Evolutionary conservation across 2,888 invertebrate genomes (phyloP).

Genomic region (Euproctis similis): DNA sequence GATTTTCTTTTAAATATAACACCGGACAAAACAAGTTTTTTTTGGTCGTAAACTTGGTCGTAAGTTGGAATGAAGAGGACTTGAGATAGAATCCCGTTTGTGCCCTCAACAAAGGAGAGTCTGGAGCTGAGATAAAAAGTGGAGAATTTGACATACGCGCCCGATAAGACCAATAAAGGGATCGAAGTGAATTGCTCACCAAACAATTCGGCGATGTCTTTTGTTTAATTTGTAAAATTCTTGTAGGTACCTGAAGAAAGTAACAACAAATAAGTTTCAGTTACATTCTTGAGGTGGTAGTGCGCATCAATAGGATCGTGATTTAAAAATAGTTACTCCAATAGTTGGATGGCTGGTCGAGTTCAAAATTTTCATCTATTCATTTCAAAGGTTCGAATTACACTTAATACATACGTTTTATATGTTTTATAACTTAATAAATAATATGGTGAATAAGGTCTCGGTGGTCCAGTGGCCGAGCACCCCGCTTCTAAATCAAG

Average conservation of each 20-base stretch:
- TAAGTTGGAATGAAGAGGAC: constrained; percentile 21
- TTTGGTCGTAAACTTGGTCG: constrained; percentile 11
- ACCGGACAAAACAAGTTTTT: constrained; percentile 14
- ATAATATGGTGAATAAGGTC: too few species aligned
- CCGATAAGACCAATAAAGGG: constrained; percentile 62
- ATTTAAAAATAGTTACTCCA: too few species aligned
- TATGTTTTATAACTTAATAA: too few species aligned
- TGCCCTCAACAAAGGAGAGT: constrained; percentile 18
- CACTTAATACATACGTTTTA: too few species aligned
- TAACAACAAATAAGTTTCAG: constrained; percentile 46
- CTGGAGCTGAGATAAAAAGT: constrained; percentile 10
- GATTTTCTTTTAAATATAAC: too few species aligned
- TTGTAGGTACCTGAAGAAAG: constrained; percentile 48
- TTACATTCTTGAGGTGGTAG: too few species aligned
- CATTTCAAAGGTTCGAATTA: too few species aligned
- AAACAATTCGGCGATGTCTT: constrained; percentile 56
- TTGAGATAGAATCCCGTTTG: constrained; percentile 21
- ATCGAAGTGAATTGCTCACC: constrained; percentile 54
- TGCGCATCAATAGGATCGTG: too few species aligned
- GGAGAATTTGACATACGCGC: constrained; percentile 46
- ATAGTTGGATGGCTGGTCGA: too few species aligned
- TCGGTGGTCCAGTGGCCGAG: too few species aligned
- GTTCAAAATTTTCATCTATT: too few species aligned
- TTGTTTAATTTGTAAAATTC: constrained; percentile 64
- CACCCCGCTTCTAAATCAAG: too few species aligned